Evolutionary conservation across 2,797 vertebrate species (phyloP).

Genomic region (Cirrhinus molitorella): DNA sequence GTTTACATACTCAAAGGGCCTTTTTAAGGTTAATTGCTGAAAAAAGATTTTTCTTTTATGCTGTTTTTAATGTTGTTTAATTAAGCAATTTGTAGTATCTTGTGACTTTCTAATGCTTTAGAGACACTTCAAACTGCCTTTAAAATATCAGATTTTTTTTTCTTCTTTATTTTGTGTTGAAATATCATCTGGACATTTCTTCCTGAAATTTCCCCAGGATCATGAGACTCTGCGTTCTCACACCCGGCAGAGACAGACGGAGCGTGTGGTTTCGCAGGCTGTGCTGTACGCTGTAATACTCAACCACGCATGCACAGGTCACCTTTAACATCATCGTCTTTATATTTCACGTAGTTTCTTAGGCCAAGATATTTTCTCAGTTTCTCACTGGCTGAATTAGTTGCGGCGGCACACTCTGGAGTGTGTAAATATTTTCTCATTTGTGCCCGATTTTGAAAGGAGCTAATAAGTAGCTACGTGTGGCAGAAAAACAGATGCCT

Average conservation of each 20-base stretch:
- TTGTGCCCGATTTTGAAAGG: slow-evolving; percentile 26
- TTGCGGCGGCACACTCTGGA: slow-evolving; percentile 15
- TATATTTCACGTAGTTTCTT: not conserved
- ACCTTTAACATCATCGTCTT: not conserved
- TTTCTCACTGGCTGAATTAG: slow-evolving; percentile 16
- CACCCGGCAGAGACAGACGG: not conserved
- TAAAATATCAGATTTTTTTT: not conserved
- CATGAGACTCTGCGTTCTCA: not conserved
- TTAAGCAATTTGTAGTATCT: not conserved
- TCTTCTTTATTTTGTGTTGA: not conserved
- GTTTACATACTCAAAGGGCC: not conserved
- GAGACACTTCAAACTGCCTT: too few relatives aligned
- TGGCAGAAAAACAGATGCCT: slow-evolving; percentile 38
- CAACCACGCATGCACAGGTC: slow-evolving; percentile 24
- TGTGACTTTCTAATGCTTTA: not conserved
- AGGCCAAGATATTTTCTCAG: not conserved
- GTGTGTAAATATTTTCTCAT: slow-evolving; percentile 43
- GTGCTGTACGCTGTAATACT: slow-evolving; percentile 4
- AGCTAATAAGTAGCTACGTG: slow-evolving; percentile 33
- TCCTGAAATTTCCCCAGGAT: not conserved
- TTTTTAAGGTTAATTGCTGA: not conserved
- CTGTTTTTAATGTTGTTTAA: too few relatives aligned
- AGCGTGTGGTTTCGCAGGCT: not conserved
- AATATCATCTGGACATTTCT: slow-evolving; percentile 26
- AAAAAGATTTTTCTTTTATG: not conserved